These are phyloP conservation scores for Pseudoips prasinana DNA, from an alignment of 2,888 invertebrate genomes.

Conservation along the genomic window DNA sequence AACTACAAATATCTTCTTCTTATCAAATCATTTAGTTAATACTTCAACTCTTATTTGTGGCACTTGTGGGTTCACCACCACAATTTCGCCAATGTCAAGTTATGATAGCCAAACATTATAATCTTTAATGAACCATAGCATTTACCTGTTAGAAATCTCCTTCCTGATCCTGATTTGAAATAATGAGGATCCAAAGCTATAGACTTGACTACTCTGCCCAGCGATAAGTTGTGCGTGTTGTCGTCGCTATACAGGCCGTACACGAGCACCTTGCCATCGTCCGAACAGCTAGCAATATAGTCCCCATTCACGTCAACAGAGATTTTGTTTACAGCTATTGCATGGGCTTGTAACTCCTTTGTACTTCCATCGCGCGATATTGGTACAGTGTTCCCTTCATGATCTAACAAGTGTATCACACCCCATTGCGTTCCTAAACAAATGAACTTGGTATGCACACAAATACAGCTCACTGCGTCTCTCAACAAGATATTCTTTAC, in stretches of 20 bases:
- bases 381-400: slow-evolving; percentile 90
- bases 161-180: slow-evolving; percentile 87
- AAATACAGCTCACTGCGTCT: slow-evolving; percentile 93
- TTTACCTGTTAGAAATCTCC: slow-evolving; percentile 89
- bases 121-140: too few species aligned
- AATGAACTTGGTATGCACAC: slow-evolving; percentile 96
- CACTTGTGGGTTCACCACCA: too few species aligned
- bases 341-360: slow-evolving; percentile 89
- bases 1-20: too few species aligned
- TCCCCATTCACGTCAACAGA: slow-evolving; percentile 97
- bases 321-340: slow-evolving; percentile 96
- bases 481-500: slow-evolving; percentile 91
- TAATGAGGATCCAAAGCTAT: slow-evolving; percentile 93
- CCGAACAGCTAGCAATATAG: slow-evolving; percentile 95
- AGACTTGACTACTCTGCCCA: slow-evolving; percentile 92
- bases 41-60: too few species aligned
- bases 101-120: too few species aligned
- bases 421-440: slow-evolving; percentile 97
- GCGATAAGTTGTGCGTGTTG: slow-evolving; percentile 88
- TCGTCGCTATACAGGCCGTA: slow-evolving; percentile 93
- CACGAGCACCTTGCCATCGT: slow-evolving; percentile 93
- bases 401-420: slow-evolving; percentile 93
- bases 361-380: slow-evolving; percentile 82
- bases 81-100: too few species aligned
- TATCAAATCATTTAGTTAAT: too few species aligned